Evolutionary conservation across 1,140 invertebrate genomes (phyloP).

Genomic region (Ceratina australensis): DNA sequence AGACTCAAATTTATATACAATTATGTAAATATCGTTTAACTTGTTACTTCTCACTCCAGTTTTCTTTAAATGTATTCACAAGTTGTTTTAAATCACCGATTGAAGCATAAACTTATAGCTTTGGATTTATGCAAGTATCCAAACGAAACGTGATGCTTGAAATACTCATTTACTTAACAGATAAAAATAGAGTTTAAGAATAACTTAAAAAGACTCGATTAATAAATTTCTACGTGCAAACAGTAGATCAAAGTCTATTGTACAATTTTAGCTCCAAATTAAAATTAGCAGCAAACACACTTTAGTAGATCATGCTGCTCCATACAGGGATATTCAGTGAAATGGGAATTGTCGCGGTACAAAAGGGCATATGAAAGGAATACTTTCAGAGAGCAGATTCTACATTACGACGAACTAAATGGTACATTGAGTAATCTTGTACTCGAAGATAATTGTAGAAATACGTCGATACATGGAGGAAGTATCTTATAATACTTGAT

Average conservation of each 20-base stretch:
- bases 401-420: not conserved
- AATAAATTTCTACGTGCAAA: not conserved
- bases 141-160: no score
- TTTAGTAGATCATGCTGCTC: not conserved
- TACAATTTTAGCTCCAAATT: not conserved
- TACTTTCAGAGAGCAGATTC: conserved; percentile 5
- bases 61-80: not conserved
- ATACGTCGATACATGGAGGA: conserved; percentile 1
- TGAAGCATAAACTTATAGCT: no score
- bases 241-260: not conserved
- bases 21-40: not conserved
- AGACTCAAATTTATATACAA: not conserved
- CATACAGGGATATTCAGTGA: not conserved
- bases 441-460: conserved; percentile 10
- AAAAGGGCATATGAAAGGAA: conserved; percentile 17
- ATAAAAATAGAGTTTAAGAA: not conserved
- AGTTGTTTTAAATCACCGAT: not conserved
- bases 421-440: conserved; percentile 7
- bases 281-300: not conserved
- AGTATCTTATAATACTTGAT: not conserved
- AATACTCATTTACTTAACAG: no score
- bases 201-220: not conserved
- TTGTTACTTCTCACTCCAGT: not conserved
- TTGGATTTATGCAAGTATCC: no score
- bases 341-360: not conserved